Evolutionary conservation across 2,888 invertebrate species (phyloP).

Genomic region (Eurois occulta): DNA sequence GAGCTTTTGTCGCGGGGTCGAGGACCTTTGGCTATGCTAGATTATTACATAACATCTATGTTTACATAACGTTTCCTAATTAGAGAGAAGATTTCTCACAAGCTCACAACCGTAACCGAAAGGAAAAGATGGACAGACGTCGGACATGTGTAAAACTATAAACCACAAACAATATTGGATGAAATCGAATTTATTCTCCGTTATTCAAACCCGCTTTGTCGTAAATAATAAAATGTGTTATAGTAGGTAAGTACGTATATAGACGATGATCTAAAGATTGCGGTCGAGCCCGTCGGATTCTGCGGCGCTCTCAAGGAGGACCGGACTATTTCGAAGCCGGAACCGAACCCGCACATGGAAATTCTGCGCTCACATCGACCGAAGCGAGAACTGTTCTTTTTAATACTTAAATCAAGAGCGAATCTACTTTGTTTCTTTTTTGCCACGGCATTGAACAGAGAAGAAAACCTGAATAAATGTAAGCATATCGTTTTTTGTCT

Average conservation of each 20-base stretch:
- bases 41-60: slow-evolving; percentile 62
- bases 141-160: slow-evolving; percentile 43
- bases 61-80: slow-evolving; percentile 68
- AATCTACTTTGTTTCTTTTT: slow-evolving; percentile 54
- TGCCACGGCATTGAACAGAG: slow-evolving; percentile 34
- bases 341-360: slow-evolving; percentile 82
- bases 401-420: slow-evolving; percentile 63
- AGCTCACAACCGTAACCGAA: slow-evolving; percentile 50
- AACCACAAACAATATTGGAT: slow-evolving; percentile 50
- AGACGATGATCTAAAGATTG: slow-evolving; percentile 85
- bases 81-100: slow-evolving; percentile 64
- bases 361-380: slow-evolving; percentile 75
- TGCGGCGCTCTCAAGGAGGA: slow-evolving; percentile 86
- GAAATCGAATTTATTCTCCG: slow-evolving; percentile 65
- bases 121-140: slow-evolving; percentile 38
- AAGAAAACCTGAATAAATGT: slow-evolving; percentile 30
- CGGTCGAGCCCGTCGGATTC: slow-evolving; percentile 79
- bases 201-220: slow-evolving; percentile 62
- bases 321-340: slow-evolving; percentile 88
- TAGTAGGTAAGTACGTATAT: slow-evolving; percentile 66
- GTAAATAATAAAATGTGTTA: slow-evolving; percentile 67
- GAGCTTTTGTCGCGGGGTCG: slow-evolving; percentile 64
- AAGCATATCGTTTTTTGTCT: slow-evolving; percentile 42
- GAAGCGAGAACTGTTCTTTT: slow-evolving; percentile 72
- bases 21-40: slow-evolving; percentile 58